Conservation (phyloP, 2,888 invertebrate genomes). For the Nephrotoma guestfalica region DNA sequence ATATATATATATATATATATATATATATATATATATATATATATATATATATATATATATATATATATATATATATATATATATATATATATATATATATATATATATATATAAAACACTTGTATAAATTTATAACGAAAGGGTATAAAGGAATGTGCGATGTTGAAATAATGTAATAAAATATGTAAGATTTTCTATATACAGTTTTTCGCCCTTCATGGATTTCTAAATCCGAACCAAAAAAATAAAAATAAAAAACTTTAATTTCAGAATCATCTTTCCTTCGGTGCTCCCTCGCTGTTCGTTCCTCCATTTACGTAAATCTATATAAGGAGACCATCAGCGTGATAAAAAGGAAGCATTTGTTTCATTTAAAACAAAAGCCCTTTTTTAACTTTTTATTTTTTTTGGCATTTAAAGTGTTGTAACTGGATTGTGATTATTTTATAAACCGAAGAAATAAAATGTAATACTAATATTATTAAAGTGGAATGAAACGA, state of each 20-base stretch:
- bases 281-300: not conserved
- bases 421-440: not conserved
- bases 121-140: not conserved
- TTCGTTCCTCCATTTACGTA: not conserved
- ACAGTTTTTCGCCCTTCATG: not conserved
- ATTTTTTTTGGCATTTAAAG: not conserved
- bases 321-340: not conserved
- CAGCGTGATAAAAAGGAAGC: not conserved
- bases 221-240: not conserved
- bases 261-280: not conserved
- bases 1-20: not conserved
- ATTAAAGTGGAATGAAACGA: not conserved
- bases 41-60: not conserved
- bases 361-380: not conserved
- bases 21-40: not conserved
- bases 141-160: not conserved
- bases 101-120: not conserved
- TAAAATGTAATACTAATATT: not conserved
- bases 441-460: not conserved
- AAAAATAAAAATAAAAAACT: not conserved
- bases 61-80: not conserved
- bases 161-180: not conserved
- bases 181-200: not conserved
- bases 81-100: not conserved
- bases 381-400: not conserved